Evolutionary conservation across 2,888 invertebrate species (phyloP).

Genomic region (Rhodophaea formosa): DNA sequence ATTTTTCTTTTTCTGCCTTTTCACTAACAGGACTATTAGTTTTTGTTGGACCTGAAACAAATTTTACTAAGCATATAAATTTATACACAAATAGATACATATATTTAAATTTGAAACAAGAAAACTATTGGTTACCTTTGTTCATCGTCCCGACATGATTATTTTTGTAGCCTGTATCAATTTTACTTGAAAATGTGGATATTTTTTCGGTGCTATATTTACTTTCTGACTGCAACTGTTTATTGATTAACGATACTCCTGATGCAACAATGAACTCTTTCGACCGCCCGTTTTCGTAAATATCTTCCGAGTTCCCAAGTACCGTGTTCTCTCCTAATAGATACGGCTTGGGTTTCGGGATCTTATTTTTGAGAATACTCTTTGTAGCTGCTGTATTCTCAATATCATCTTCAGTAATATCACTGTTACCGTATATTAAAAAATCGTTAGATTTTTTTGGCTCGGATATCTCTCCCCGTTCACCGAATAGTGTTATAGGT

Average conservation of each 20-base stretch:
- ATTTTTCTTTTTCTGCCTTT: conserved; percentile 25
- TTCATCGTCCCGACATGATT: conserved; percentile 50
- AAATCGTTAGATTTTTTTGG: conserved; percentile 35
- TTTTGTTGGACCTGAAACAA: conserved; percentile 36
- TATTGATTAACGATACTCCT: conserved; percentile 66
- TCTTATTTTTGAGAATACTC: conserved; percentile 88
- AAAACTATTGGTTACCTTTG: conserved; percentile 45
- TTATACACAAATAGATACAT: background rate
- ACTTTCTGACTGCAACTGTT: conserved; percentile 55
- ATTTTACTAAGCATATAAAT: background rate
- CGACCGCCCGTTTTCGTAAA: conserved; percentile 34
- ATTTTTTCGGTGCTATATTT: conserved; percentile 43
- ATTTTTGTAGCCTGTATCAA: conserved; percentile 37
- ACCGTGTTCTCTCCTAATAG: conserved; percentile 85
- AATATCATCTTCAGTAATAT: conserved; percentile 56
- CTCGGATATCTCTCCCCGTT: conserved; percentile 49
- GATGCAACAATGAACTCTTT: conserved; percentile 40
- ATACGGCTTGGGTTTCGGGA: conserved; percentile 87
- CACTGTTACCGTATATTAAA: conserved; percentile 39
- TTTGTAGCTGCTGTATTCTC: conserved; percentile 82
- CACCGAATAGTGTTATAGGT: conserved; percentile 85
- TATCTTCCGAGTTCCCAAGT: conserved; percentile 52
- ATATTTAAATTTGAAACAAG: background rate
- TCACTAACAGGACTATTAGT: conserved; percentile 30
- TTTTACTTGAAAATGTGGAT: conserved; percentile 37